Conservation (phyloP, 2,113 vertebrate genomes). For the Centropus bengalensis region DNA sequence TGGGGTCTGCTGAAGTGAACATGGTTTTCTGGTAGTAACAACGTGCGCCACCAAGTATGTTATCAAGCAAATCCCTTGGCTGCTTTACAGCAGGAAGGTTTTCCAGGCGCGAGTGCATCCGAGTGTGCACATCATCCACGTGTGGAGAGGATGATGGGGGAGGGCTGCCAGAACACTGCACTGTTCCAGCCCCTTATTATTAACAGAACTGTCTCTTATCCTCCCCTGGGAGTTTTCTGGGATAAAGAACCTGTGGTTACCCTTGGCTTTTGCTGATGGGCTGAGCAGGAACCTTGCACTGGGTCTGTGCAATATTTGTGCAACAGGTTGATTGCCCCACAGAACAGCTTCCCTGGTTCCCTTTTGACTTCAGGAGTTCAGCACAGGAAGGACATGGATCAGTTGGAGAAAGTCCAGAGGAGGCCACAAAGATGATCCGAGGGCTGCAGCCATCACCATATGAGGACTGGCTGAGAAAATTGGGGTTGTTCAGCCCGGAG, state of each 20-base stretch:
- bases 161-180: neutral
- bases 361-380: neutral
- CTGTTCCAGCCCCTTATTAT: neutral
- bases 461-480: too few species aligned
- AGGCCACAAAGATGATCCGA: too few species aligned
- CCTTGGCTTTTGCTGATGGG: neutral
- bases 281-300: neutral
- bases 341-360: neutral
- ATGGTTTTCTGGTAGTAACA: neutral
- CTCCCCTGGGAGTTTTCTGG: neutral
- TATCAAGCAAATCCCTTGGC: neutral
- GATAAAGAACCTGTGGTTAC: neutral
- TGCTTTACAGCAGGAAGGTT: neutral
- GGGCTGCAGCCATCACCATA: too few species aligned
- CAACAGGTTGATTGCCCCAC: neutral
- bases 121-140: accelerated
- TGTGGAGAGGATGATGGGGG: neutral
- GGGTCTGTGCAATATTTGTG: neutral
- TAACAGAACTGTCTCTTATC: neutral
- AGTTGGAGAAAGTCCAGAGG: too few species aligned
- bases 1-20: neutral
- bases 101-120: neutral
- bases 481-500: too few species aligned
- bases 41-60: too few species aligned
- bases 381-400: too few species aligned